phyloP scores from a whole-genome alignment of 1,140 invertebrate species.

The Zaprionus nigranus region DNA sequence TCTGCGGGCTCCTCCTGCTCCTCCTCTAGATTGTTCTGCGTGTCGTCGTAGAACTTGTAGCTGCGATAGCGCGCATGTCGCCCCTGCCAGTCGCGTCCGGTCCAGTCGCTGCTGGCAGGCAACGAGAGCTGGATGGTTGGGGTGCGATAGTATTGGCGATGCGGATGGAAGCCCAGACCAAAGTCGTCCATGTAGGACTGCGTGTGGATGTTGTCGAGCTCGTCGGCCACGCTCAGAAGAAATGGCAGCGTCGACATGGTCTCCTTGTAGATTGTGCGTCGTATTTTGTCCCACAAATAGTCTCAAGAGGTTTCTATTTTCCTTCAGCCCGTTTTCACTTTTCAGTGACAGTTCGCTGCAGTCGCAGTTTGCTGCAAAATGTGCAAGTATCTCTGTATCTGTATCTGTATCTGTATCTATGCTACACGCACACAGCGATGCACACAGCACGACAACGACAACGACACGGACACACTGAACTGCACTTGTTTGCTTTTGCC shows the following conservation, averaged over 20 bases:
- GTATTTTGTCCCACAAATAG: constrained; percentile 12
- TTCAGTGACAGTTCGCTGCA: constrained; percentile 22
- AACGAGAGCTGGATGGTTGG: constrained; percentile 80
- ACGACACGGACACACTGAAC: constrained; percentile 8
- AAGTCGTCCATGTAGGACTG: constrained; percentile 83
- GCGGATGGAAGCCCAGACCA: constrained; percentile 82
- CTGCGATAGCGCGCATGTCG: constrained; percentile 68
- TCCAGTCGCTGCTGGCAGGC: constrained; percentile 81
- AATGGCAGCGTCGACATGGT: constrained; percentile 83
- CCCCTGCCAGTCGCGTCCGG: constrained; percentile 56
- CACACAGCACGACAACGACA: constrained; percentile 14
- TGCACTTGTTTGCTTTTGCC: constrained; percentile 42
- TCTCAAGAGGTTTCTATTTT: constrained; percentile 15
- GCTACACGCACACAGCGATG: constrained; percentile 5
- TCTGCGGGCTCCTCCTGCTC: constrained; percentile 46
- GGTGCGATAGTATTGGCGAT: constrained; percentile 79
- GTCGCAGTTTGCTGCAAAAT: constrained; percentile 27
- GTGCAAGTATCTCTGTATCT: constrained; percentile 60
- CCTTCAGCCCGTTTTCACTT: constrained; percentile 53
- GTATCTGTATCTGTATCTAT: constrained; percentile 61
- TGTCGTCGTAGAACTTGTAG: constrained; percentile 73
- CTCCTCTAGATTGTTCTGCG: constrained; percentile 74
- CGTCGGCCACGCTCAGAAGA: constrained; percentile 80
- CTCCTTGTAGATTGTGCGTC: constrained; percentile 38
- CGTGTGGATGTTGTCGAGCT: constrained; percentile 82